Evolutionary conservation across 2,113 vertebrate species (phyloP).

Genomic region (Protomyctophum bolini): DNA sequence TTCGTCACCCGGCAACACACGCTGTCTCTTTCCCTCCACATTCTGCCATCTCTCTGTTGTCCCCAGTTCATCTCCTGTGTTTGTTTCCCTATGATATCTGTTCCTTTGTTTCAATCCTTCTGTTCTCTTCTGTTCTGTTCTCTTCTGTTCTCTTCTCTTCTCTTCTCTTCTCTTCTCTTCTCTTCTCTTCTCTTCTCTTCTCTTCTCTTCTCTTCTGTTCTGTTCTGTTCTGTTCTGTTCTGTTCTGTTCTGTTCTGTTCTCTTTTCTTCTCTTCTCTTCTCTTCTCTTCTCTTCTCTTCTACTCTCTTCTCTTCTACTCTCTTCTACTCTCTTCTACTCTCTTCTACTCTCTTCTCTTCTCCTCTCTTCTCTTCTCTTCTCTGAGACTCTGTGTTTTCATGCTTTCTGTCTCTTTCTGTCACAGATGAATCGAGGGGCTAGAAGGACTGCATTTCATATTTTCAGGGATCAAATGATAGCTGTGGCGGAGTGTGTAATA

Average conservation of each 20-base stretch:
- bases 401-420: slow-evolving; percentile 6
- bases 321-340: slow-evolving; percentile 5
- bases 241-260: background rate
- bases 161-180: background rate
- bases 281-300: slow-evolving; percentile 7
- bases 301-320: background rate
- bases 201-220: slow-evolving; percentile 36
- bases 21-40: slow-evolving; percentile 22
- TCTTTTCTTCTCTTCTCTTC: slow-evolving; percentile 2
- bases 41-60: background rate
- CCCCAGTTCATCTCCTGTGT: background rate
- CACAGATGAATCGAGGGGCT: slow-evolving; percentile 32
- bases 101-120: background rate
- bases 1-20: slow-evolving; percentile 57
- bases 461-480: slow-evolving; percentile 32
- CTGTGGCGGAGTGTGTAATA: slow-evolving; percentile 21
- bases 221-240: slow-evolving; percentile 2
- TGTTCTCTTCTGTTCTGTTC: background rate
- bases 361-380: slow-evolving; percentile 1
- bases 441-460: slow-evolving; percentile 30
- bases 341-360: background rate
- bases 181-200: slow-evolving; percentile 28
- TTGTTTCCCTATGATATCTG: background rate
- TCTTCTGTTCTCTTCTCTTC: background rate
- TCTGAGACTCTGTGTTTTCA: background rate